A percentile compares a stretch with the other conserved stretches of the same genome.
phyloP scores from a whole-genome alignment of 2,888 invertebrate species.

The Azorinus chamasolen region DNA sequence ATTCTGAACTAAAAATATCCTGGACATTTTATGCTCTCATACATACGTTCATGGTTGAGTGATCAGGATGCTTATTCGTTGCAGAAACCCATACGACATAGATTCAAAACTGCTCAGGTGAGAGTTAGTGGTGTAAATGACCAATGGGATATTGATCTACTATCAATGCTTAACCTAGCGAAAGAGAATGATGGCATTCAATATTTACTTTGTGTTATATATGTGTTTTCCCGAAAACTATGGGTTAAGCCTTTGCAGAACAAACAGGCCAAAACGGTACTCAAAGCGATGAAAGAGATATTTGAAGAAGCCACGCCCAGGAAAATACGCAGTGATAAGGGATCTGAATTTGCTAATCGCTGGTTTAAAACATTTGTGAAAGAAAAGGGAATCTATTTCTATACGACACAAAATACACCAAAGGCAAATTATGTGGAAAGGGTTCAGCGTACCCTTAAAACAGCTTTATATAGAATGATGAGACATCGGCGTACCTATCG shows the following conservation, averaged over 20 bases:
- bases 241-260: conserved; percentile 47
- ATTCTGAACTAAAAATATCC: conserved; percentile 39
- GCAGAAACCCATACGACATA: conserved; percentile 34
- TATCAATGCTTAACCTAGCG: conserved; percentile 32
- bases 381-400: conserved; percentile 21
- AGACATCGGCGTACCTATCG: conserved; percentile 48
- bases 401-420: conserved; percentile 21
- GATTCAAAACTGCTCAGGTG: conserved; percentile 42
- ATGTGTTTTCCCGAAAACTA: conserved; percentile 45
- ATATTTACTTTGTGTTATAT: conserved; percentile 42
- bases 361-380: conserved; percentile 18
- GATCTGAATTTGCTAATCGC: conserved; percentile 23
- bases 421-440: conserved; percentile 21
- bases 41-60: conserved; percentile 39
- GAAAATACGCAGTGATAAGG: conserved; percentile 17
- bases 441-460: conserved; percentile 26
- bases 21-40: conserved; percentile 23
- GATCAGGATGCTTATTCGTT: conserved; percentile 44
- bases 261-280: conserved; percentile 28
- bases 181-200: conserved; percentile 45
- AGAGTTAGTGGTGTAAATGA: conserved; percentile 35
- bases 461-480: conserved; percentile 41
- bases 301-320: conserved; percentile 11
- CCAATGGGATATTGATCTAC: conserved; percentile 45
- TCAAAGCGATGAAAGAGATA: conserved; percentile 27